These are phyloP conservation scores for Agrochola circellaris DNA, from an alignment of 2,888 invertebrate genomes.

Conservation along the genomic window DNA sequence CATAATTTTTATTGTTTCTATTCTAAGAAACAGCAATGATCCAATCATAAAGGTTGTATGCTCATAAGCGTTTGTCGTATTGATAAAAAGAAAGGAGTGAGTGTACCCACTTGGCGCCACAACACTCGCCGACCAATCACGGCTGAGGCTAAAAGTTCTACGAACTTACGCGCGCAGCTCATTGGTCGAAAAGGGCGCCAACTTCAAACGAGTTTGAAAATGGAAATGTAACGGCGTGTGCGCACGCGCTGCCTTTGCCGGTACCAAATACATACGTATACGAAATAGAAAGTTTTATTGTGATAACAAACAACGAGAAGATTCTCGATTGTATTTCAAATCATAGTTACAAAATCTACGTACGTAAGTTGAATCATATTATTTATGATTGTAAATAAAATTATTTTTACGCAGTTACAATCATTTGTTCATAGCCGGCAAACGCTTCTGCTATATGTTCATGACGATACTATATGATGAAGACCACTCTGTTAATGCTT, in stretches of 20 bases:
- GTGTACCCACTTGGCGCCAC: slow-evolving; percentile 66
- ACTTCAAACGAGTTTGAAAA: slow-evolving; percentile 79
- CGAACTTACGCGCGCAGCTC: slow-evolving; percentile 79
- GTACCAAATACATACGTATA: slow-evolving; percentile 63
- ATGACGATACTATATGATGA: too few species aligned
- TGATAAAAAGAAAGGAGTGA: slow-evolving; percentile 60
- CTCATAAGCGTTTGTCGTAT: slow-evolving; percentile 48
- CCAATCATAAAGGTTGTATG: slow-evolving; percentile 32
- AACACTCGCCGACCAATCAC: slow-evolving; percentile 74
- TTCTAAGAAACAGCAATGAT: slow-evolving; percentile 22
- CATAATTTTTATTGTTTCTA: slow-evolving; percentile 7
- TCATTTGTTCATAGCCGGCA: background rate
- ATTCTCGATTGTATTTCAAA: background rate
- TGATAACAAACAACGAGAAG: slow-evolving; percentile 27
- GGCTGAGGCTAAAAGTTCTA: slow-evolving; percentile 84
- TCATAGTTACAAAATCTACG: background rate
- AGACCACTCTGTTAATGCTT: background rate
- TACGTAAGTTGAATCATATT: background rate
- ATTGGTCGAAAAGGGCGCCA: slow-evolving; percentile 83
- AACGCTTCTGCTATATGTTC: background rate
- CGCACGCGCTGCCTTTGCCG: slow-evolving; percentile 65
- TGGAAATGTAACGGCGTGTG: slow-evolving; percentile 75
- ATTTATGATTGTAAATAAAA: background rate
- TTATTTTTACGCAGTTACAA: background rate
- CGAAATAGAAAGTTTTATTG: slow-evolving; percentile 67